Evolutionary conservation across 2,888 invertebrate species (phyloP), one percentile per base, ranked within the genome.

Genomic region (Omphaloscelis lunosa): DNA sequence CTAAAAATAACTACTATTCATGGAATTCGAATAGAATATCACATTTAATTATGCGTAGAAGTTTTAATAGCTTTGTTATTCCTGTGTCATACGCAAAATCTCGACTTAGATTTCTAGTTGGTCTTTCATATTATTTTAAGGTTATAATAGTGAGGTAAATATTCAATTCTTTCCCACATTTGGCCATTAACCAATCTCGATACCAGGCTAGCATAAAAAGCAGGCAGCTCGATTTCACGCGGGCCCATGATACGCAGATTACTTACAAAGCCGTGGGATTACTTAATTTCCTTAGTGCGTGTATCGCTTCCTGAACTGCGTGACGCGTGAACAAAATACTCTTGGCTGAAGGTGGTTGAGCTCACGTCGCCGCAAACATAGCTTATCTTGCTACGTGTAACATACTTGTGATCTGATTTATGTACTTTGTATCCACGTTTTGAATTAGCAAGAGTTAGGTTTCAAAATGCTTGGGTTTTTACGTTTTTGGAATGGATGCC

Each of bases 271-370:
- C 51, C 45, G 72, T 72, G 62, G 66, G 71, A 86, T 82, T 80
- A 77, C 77, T 86, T 87, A 29, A 88, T 87, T 88, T 87, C 86
- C 86, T 73, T 48, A 66, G 68, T 58, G 76, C 84, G 75, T 73
- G 78, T 77, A 77, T 77, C 61, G 65, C 69, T 88, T 77, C 75
- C 75, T 62, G 62, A 51, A 62, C 72, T 45, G 69, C 80, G 74
- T 61, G 76, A 70, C 69, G 56, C 51, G 79, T 72, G 74, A 77
- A 77, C 45, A 39, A 45, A 79, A 81, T 76, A 74, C 48, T 61
- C 61, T 41, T 61, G 63, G 61, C 59, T 67, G 39, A n/a, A 72
- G 76, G 59, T 59, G 62, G 69, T 51, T 53, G 81, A 69, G 74
- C 63, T 86, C 83, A 86, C 63, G 79, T 69, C 53, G 62, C 68